phyloP scores from a whole-genome alignment of 1,140 invertebrate species.

The Zeugodacus cucurbitae region DNA sequence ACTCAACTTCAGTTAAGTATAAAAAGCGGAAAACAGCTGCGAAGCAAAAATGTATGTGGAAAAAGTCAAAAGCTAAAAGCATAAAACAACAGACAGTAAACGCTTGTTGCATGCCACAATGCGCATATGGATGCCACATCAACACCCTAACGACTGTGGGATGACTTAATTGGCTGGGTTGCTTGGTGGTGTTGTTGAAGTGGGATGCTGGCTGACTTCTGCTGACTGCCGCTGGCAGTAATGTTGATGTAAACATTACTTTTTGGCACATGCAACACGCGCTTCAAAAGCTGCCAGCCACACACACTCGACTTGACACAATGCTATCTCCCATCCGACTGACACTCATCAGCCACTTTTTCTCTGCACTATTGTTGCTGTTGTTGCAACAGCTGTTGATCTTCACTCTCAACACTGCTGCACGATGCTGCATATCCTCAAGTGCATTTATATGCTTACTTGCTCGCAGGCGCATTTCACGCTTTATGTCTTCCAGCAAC shows the following conservation, averaged over 20 bases:
- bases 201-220: neutral
- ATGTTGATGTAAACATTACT: slow-evolving; percentile 34
- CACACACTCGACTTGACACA: neutral
- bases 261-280: slow-evolving; percentile 21
- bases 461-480: neutral
- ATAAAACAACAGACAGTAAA: neutral
- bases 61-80: neutral
- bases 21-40: slow-evolving; percentile 1
- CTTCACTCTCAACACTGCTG: neutral
- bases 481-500: neutral
- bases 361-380: neutral
- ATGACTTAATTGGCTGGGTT: neutral
- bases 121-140: neutral
- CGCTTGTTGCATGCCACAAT: slow-evolving; percentile 30
- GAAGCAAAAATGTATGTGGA: neutral
- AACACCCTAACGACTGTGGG: neutral
- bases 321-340: too few relatives aligned
- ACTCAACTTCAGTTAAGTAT: neutral
- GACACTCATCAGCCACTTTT: too few relatives aligned
- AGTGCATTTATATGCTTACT: neutral
- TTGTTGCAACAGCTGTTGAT: neutral
- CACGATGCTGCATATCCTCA: neutral
- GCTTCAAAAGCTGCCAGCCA: neutral
- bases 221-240: slow-evolving; percentile 11
- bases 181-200: neutral